Evolutionary conservation across 2,888 invertebrate genomes (phyloP).

Genomic region (Trissolcus brochymenae): DNA sequence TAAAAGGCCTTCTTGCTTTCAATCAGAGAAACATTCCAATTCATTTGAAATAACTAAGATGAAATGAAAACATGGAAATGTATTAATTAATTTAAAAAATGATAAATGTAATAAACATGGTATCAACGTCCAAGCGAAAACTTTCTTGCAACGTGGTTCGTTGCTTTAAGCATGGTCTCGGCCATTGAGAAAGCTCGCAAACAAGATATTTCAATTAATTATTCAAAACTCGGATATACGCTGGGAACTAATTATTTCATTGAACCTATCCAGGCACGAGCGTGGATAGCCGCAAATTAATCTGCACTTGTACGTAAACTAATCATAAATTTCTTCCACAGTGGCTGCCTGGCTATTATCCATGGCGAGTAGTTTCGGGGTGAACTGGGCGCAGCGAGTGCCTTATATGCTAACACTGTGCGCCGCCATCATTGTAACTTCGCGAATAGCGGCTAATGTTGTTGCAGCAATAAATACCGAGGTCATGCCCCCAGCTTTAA

Average conservation of each 20-base stretch:
- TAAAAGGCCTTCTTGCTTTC: too few relatives aligned
- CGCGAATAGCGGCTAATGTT: conserved; percentile 70
- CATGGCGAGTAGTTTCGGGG: conserved; percentile 67
- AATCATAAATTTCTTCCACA: conserved; percentile 58
- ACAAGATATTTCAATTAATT: too few relatives aligned
- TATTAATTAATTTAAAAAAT: too few relatives aligned
- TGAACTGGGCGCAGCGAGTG: conserved; percentile 70
- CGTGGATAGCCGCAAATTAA: conserved; percentile 20
- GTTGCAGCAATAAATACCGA: conserved; percentile 68
- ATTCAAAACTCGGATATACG: too few relatives aligned
- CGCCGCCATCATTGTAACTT: conserved; percentile 68
- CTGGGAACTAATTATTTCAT: conserved; percentile 2
- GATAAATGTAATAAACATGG: too few relatives aligned
- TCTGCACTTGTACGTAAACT: conserved; percentile 25
- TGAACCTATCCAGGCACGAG: not conserved
- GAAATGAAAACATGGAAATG: too few relatives aligned
- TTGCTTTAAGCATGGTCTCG: too few relatives aligned
- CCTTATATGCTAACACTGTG: conserved; percentile 69
- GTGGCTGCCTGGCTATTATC: conserved; percentile 66
- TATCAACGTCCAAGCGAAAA: too few relatives aligned
- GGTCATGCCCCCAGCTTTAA: conserved; percentile 70
- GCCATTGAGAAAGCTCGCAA: too few relatives aligned
- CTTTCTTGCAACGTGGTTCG: too few relatives aligned
- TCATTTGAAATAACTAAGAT: too few relatives aligned
- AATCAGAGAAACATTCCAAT: too few relatives aligned